These are phyloP conservation scores for Gymnocephalus cernua DNA, from an alignment of 2,113 vertebrate genomes.

Conservation along the genomic window DNA sequence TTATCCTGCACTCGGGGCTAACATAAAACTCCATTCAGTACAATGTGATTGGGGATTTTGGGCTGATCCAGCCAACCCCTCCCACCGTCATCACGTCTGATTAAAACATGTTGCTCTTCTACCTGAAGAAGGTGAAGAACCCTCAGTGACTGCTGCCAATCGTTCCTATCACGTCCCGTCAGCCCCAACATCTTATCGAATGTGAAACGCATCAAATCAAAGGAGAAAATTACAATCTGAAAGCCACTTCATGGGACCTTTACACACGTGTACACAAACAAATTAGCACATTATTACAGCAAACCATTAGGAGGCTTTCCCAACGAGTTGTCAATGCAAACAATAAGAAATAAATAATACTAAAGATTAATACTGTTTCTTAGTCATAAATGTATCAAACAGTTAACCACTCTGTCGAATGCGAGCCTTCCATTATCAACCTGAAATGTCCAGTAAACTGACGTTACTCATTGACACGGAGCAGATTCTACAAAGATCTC, in stretches of 20 bases:
- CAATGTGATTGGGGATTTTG: conserved; percentile 13
- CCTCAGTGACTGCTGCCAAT: background rate
- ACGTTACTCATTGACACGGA: conserved; percentile 24
- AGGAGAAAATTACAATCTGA: conserved; percentile 39
- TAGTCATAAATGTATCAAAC: conserved; percentile 48
- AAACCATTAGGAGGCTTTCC: conserved; percentile 49
- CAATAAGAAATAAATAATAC: conserved; percentile 73
- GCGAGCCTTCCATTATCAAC: conserved; percentile 29
- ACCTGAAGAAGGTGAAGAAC: background rate
- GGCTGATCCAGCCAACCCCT: conserved; percentile 74
- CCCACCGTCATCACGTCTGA: conserved; percentile 6
- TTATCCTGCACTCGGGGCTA: conserved; percentile 28
- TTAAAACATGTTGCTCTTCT: conserved; percentile 21
- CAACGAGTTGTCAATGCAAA: conserved; percentile 64
- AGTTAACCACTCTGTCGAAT: conserved; percentile 48
- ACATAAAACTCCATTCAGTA: conserved; percentile 32
- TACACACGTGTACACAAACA: conserved; percentile 49
- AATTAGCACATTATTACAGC: conserved; percentile 58
- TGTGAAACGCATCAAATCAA: conserved; percentile 34
- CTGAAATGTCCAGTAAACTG: conserved; percentile 48
- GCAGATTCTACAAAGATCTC: conserved; percentile 31
- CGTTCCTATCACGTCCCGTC: background rate
- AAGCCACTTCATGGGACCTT: conserved; percentile 76
- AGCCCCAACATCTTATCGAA: background rate
- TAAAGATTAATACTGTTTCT: conserved; percentile 74